Evolutionary conservation across 2,113 vertebrate genomes (phyloP).

Genomic region (Alexandromys fortis): DNA sequence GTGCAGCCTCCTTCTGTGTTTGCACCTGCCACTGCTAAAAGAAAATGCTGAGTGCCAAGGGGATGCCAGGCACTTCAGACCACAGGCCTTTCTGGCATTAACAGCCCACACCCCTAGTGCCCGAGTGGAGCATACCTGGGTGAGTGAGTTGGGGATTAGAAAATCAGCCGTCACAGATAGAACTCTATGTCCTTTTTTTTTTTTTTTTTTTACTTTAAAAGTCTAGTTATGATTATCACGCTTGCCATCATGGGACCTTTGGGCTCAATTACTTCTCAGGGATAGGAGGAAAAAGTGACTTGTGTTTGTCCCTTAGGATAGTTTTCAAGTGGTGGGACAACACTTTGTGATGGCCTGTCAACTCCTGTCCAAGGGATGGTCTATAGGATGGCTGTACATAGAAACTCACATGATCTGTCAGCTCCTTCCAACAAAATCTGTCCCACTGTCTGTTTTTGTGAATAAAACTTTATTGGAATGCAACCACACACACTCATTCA

Average conservation of each 20-base stretch:
- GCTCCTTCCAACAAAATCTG: not conserved
- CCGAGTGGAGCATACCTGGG: not conserved
- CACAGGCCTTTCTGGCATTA: not conserved
- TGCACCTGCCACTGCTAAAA: not conserved
- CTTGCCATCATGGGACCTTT: not conserved
- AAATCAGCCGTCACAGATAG: not conserved
- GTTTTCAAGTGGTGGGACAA: not conserved
- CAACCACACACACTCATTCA: not conserved
- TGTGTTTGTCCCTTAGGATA: not conserved
- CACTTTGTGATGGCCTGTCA: no score
- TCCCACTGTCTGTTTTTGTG: not conserved
- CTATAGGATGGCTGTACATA: no score
- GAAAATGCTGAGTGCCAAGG: not conserved
- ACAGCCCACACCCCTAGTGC: not conserved
- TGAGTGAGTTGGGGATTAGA: not conserved
- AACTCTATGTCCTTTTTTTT: not conserved
- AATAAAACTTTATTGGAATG: constrained; percentile 40
- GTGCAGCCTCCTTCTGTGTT: not conserved
- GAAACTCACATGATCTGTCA: no score
- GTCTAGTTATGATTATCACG: not conserved
- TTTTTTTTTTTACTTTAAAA: not conserved
- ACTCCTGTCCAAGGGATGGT: no score
- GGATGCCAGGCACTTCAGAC: not conserved
- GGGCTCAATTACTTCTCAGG: not conserved
- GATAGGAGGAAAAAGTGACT: not conserved